phyloP scores from a whole-genome alignment of 1,140 invertebrate genomes.

The Drosophila erecta region DNA sequence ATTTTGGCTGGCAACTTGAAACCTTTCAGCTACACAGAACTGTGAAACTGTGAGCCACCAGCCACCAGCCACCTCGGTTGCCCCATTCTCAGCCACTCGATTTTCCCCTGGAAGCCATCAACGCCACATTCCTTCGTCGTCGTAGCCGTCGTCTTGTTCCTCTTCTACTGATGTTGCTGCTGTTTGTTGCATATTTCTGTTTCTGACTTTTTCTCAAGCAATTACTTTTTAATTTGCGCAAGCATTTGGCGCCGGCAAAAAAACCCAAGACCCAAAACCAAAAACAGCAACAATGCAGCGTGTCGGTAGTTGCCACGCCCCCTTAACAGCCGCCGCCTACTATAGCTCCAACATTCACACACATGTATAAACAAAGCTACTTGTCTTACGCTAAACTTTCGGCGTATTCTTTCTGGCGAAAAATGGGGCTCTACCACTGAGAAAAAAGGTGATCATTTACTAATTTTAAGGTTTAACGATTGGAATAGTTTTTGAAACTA shows the following conservation, averaged over 20 bases:
- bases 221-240: conserved; percentile 65
- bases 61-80: too few relatives aligned
- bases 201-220: conserved; percentile 60
- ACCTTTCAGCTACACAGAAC: conserved; percentile 54
- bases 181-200: conserved; percentile 60
- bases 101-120: conserved; percentile 12
- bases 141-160: background rate
- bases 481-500: too few relatives aligned
- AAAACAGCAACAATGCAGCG: conserved; percentile 13
- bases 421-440: background rate
- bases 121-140: conserved; percentile 11
- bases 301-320: conserved; percentile 39
- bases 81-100: background rate
- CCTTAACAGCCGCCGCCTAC: background rate
- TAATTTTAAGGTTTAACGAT: too few relatives aligned
- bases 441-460: background rate
- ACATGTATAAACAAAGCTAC: conserved; percentile 15
- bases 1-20: conserved; percentile 47
- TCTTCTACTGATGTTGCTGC: background rate
- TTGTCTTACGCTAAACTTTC: conserved; percentile 39
- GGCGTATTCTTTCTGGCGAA: background rate
- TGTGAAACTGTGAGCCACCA: conserved; percentile 1
- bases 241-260: conserved; percentile 52
- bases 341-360: background rate
- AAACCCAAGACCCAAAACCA: background rate